These are phyloP conservation scores for Tupaia tana DNA, from an alignment of 2,113 vertebrate genomes.

Conservation along the genomic window DNA sequence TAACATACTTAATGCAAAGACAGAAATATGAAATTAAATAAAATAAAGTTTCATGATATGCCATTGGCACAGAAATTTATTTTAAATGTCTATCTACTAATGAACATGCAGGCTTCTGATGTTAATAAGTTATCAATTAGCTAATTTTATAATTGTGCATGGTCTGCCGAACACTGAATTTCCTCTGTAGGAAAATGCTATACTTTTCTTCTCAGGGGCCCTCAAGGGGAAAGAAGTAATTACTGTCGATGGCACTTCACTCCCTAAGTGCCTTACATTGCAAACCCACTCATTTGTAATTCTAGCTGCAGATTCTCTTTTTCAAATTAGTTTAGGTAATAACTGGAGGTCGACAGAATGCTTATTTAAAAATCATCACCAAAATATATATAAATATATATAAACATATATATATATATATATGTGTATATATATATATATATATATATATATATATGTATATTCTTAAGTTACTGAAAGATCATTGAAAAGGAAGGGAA, in stretches of 20 bases:
- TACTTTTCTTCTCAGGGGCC: background rate
- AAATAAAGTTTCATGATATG: constrained; percentile 54
- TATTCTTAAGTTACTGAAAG: constrained; percentile 26
- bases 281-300: constrained; percentile 76
- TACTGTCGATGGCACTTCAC: constrained; percentile 77
- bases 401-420: background rate
- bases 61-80: constrained; percentile 41
- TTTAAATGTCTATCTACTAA: constrained; percentile 57
- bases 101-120: constrained; percentile 28
- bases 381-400: background rate
- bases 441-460: background rate
- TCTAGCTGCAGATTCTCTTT: constrained; percentile 66
- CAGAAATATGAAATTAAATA: constrained; percentile 51
- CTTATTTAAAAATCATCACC: constrained; percentile 79
- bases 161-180: constrained; percentile 70
- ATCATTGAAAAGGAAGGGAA: background rate
- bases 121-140: constrained; percentile 77
- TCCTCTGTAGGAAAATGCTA: constrained; percentile 58
- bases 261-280: constrained; percentile 61
- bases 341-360: constrained; percentile 68
- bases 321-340: constrained; percentile 74
- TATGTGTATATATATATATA: background rate
- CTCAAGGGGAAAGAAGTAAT: constrained; percentile 78
- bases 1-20: constrained; percentile 16
- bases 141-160: constrained; percentile 80